phyloP scores from a whole-genome alignment of 2,113 vertebrate species.

The Corydoras maculifer region DNA sequence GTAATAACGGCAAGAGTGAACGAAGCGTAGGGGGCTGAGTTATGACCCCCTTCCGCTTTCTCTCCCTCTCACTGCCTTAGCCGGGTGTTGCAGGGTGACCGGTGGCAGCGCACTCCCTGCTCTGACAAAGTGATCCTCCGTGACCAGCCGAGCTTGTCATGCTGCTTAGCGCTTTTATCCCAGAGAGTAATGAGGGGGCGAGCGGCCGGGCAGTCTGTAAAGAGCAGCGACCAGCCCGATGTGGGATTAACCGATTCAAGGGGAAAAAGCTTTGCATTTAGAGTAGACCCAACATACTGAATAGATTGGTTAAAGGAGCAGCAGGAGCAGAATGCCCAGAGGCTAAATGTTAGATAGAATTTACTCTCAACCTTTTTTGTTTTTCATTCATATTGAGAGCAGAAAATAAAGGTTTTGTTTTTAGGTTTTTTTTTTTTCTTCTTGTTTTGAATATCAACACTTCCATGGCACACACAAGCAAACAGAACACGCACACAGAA shows the following conservation, averaged over 20 bases:
- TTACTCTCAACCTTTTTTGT: slow-evolving; percentile 30
- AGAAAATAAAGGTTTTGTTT: no score
- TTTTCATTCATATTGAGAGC: slow-evolving; percentile 28
- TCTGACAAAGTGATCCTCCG: slow-evolving; percentile 70
- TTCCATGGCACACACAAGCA: no score
- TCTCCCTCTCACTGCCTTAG: slow-evolving; percentile 22
- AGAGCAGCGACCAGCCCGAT: slow-evolving; percentile 28
- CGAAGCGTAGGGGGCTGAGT: slow-evolving; percentile 74
- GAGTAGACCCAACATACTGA: slow-evolving; percentile 35
- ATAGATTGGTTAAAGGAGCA: slow-evolving; percentile 6
- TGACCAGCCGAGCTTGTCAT: slow-evolving; percentile 69
- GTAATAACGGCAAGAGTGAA: slow-evolving; percentile 77
- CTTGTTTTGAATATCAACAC: no score
- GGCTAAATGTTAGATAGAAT: slow-evolving; percentile 40
- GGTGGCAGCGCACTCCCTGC: slow-evolving; percentile 56
- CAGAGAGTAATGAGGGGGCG: slow-evolving; percentile 49
- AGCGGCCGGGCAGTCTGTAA: slow-evolving; percentile 27
- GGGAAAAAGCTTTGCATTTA: slow-evolving; percentile 52
- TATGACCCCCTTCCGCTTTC: slow-evolving; percentile 54
- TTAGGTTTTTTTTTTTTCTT: no score
- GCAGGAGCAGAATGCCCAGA: slow-evolving; percentile 22
- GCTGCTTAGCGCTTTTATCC: slow-evolving; percentile 51
- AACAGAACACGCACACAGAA: no score
- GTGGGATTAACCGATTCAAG: slow-evolving; percentile 46
- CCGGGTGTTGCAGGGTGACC: slow-evolving; percentile 74